Evolutionary conservation across 2,113 vertebrate species (phyloP).

Genomic region (Sylvietta virens): DNA sequence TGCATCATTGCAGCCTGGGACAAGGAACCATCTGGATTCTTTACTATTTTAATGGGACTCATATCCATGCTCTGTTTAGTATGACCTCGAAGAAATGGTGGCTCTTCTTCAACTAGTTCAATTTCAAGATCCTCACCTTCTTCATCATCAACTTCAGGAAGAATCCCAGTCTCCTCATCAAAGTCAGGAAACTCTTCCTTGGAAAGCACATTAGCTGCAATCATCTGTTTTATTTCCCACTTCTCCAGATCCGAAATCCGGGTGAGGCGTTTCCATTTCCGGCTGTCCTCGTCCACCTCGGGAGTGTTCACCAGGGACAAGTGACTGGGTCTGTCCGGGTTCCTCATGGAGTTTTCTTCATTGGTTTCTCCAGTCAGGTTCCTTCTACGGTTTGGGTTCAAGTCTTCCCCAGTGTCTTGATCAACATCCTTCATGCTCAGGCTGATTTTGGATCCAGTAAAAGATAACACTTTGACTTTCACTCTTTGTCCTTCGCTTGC

Average conservation of each 20-base stretch:
- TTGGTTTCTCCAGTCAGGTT: constrained; percentile 84
- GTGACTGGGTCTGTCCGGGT: constrained; percentile 91
- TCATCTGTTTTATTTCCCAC: constrained; percentile 99
- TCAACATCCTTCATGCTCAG: too few relatives aligned
- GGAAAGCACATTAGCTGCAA: constrained; percentile 95
- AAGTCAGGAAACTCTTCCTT: constrained; percentile 99
- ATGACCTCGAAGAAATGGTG: constrained; percentile 94
- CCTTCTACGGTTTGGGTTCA: constrained; percentile 8
- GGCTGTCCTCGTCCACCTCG: constrained; percentile 90
- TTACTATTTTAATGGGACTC: constrained; percentile 98
- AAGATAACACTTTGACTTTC: too few relatives aligned
- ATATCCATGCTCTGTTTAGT: constrained; percentile 99
- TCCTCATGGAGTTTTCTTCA: constrained; percentile 89
- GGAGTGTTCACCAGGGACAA: constrained; percentile 87
- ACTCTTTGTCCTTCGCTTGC: too few relatives aligned
- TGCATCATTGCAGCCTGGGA: constrained; percentile 99
- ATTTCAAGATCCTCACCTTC: constrained; percentile 99
- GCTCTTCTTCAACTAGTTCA: constrained; percentile 96
- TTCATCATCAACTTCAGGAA: constrained; percentile 97
- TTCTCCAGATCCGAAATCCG: constrained; percentile 97
- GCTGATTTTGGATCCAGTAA: too few relatives aligned
- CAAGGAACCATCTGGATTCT: constrained; percentile 97
- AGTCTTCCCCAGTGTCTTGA: too few relatives aligned
- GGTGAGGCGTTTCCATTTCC: constrained; percentile 93
- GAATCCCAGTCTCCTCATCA: constrained; percentile 96